These are phyloP conservation scores for Endomychus coccineus DNA, from an alignment of 2,888 invertebrate genomes.

Conservation along the genomic window DNA sequence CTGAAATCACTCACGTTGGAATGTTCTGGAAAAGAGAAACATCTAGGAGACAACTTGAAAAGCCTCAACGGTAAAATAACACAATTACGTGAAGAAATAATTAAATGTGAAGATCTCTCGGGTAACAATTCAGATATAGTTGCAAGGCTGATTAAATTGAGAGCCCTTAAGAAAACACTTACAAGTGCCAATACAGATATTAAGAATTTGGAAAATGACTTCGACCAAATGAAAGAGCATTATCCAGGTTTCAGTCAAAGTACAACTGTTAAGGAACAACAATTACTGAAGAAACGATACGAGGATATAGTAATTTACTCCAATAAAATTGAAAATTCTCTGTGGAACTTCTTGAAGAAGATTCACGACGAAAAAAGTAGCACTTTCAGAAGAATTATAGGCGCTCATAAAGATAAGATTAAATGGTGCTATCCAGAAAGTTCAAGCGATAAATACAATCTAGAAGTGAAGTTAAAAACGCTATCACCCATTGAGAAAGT, in stretches of 20 bases:
- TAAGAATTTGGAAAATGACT: conserved; percentile 59
- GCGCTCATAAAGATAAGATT: conserved; percentile 78
- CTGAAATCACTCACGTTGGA: conserved; percentile 66
- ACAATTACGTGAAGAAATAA: conserved; percentile 71
- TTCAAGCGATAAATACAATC: conserved; percentile 82
- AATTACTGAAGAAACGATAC: conserved; percentile 74
- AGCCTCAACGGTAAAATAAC: conserved; percentile 61
- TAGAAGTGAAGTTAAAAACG: conserved; percentile 83
- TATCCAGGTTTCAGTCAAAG: conserved; percentile 76
- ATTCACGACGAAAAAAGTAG: conserved; percentile 78
- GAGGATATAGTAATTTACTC: conserved; percentile 71
- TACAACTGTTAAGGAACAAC: conserved; percentile 72
- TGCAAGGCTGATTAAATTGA: conserved; percentile 67
- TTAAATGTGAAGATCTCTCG: conserved; percentile 82
- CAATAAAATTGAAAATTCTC: conserved; percentile 71
- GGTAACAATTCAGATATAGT: conserved; percentile 81
- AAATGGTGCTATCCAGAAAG: conserved; percentile 87
- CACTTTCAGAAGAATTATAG: conserved; percentile 72
- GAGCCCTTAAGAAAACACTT: conserved; percentile 64
- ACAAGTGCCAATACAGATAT: conserved; percentile 60
- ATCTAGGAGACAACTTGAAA: conserved; percentile 65
- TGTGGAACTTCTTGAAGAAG: conserved; percentile 78
- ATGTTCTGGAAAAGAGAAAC: conserved; percentile 64
- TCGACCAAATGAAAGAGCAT: conserved; percentile 62
- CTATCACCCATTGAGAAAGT: conserved; percentile 68